These are phyloP conservation scores for Elachura formosa DNA, from an alignment of 2,113 vertebrate genomes.

Conservation along the genomic window DNA sequence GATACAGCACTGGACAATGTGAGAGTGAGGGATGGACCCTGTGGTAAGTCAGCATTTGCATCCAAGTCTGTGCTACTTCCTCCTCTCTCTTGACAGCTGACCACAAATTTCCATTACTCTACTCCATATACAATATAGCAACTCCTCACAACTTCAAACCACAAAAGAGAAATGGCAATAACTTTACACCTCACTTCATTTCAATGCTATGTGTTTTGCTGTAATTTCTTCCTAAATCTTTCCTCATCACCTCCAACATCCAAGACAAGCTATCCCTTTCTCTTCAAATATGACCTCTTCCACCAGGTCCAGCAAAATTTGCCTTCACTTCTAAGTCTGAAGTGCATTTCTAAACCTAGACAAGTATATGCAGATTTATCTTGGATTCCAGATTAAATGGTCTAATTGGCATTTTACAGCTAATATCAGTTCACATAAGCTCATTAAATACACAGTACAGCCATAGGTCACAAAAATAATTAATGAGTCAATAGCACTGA, in stretches of 20 bases:
- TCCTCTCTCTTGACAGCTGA: background rate
- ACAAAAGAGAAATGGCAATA: background rate
- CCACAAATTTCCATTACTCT: background rate
- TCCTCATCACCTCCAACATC: background rate
- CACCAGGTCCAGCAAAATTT: background rate
- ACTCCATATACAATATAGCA: background rate
- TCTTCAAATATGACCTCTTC: background rate
- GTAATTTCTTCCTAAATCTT: background rate
- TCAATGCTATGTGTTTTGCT: background rate
- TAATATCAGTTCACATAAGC: background rate
- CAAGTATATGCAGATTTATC: background rate
- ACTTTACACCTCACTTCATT: background rate
- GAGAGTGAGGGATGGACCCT: conserved; percentile 66
- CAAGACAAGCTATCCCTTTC: background rate
- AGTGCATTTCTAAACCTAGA: background rate
- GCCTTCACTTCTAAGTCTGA: background rate
- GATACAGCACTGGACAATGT: conserved; percentile 67
- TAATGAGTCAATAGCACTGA: background rate
- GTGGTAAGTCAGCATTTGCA: conserved; percentile 60
- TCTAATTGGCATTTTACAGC: background rate
- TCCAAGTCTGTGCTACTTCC: background rate
- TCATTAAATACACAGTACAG: background rate
- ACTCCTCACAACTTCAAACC: background rate
- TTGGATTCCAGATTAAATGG: background rate
- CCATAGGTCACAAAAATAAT: background rate